Base-by-base conservation (phyloP, 2,797 vertebrate species). In the Tauraco hartlaubi region DNA sequence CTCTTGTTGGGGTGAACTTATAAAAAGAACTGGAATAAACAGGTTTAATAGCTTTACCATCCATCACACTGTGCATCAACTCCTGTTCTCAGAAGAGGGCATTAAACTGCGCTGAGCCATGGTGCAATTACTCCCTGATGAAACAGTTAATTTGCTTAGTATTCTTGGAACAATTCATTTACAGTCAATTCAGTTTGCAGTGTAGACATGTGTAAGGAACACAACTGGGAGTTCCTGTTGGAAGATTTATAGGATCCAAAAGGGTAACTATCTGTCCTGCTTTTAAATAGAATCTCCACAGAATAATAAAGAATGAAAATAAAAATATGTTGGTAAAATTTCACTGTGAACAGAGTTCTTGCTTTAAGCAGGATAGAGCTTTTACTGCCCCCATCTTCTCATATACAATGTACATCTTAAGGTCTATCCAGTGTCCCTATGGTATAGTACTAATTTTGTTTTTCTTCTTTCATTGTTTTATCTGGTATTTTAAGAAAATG, bases 111-210 rank as follows among this genome's bases (percentile, higher is more conserved):
- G 63, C 25, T 77, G 39, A 85, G 56, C 56, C 94, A 44, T 77
- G 41, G 22, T 88, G 33, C 35, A 91, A 90, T 94, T 92, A 83
- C 28, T 80, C 48, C 90, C 90, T 92, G 52, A 88, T 90, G 76
- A 93, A 94, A 83, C 39, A 80, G 26, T 22, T 92, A 90, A 90
- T 91, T 95, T 93, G 31, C 61, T 90, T 85, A 88, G 48, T 44
- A 71, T 93, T 80, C 62, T 80, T 92, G 64, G 54, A 94, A 77
- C 52, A 52, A 83, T 74, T 92, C 17, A 64, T 79, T 95, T 94
- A 77, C 28, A 94, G 29, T 9, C 44, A 59, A 52, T n/a, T 90
- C 76, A 48, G 79, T 67, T 54, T 77, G 21, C 52, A 83, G 14
- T 33, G 25, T 35, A 89, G 75, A 41, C 11, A 18, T 18, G n/a